phyloP scores from a whole-genome alignment of 2,888 invertebrate genomes.

The Agonopterix arenella region DNA sequence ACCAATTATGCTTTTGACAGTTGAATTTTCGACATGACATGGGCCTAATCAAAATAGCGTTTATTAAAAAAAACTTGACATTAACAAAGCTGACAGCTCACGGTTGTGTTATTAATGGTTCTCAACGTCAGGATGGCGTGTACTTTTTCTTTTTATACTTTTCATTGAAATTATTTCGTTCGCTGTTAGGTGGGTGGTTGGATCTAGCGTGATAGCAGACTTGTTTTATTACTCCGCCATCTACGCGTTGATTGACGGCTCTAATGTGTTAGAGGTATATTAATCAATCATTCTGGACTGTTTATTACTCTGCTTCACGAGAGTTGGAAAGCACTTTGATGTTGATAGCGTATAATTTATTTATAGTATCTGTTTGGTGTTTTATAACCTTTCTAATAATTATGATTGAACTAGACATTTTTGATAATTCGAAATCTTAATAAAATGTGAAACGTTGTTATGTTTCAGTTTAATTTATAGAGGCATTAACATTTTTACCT shows the following conservation, averaged over 20 bases:
- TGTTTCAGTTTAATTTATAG: slow-evolving; percentile 1
- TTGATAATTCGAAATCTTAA: not conserved
- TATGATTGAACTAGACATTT: not conserved
- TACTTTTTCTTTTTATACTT: slow-evolving; percentile 46
- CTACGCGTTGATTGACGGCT: slow-evolving; percentile 57
- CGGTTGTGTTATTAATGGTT: slow-evolving; percentile 72
- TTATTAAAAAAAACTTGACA: slow-evolving; percentile 70
- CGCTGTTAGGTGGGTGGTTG: slow-evolving; percentile 43
- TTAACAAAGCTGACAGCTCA: slow-evolving; percentile 73
- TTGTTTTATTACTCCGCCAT: slow-evolving; percentile 49
- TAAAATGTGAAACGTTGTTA: too few species aligned
- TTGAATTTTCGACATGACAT: slow-evolving; percentile 76
- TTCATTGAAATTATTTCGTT: slow-evolving; percentile 63
- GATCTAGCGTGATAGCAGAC: slow-evolving; percentile 49
- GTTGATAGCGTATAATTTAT: slow-evolving; percentile 45
- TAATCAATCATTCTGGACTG: slow-evolving; percentile 59
- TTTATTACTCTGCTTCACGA: slow-evolving; percentile 45
- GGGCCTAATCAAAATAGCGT: slow-evolving; percentile 79
- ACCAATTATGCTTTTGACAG: slow-evolving; percentile 78
- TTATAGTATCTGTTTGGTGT: slow-evolving; percentile 33
- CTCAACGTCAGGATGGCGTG: slow-evolving; percentile 38
- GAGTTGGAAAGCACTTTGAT: slow-evolving; percentile 40
- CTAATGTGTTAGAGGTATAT: slow-evolving; percentile 60
- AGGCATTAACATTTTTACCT: slow-evolving; percentile 3
- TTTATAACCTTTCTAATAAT: slow-evolving; percentile 11